These are phyloP conservation scores for Tachina grossa DNA, from an alignment of 2,888 invertebrate genomes.

Conservation along the genomic window DNA sequence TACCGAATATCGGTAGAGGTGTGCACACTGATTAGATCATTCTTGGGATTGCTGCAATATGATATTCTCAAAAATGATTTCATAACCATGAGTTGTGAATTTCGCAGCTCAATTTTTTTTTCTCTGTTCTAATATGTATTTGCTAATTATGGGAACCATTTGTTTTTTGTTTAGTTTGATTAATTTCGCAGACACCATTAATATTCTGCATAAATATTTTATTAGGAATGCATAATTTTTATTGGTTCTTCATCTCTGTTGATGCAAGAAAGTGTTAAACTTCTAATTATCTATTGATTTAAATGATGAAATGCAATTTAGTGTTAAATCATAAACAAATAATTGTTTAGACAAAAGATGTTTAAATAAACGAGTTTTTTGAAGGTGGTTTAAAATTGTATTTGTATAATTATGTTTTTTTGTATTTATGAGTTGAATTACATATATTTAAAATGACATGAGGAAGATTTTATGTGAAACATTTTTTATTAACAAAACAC, in stretches of 20 bases:
- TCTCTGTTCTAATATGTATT: background rate
- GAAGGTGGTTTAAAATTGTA: too few relatives aligned
- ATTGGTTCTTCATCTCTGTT: background rate
- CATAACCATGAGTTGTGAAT: slow-evolving; percentile 5
- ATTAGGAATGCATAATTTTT: slow-evolving; percentile 2
- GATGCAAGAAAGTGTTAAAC: slow-evolving; percentile 45
- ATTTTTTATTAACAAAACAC: too few relatives aligned
- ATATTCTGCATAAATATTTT: background rate
- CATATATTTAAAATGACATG: too few relatives aligned
- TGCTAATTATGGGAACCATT: slow-evolving; percentile 37
- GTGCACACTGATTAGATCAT: background rate
- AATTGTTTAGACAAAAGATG: background rate
- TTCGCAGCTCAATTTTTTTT: slow-evolving; percentile 6
- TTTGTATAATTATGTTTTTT: too few relatives aligned
- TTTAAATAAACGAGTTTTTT: background rate
- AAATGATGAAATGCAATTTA: slow-evolving; percentile 20
- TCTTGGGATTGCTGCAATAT: background rate
- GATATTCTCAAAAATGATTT: background rate
- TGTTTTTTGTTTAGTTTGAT: background rate
- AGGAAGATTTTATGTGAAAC: too few relatives aligned
- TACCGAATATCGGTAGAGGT: too few relatives aligned
- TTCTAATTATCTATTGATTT: slow-evolving; percentile 57
- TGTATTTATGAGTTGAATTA: too few relatives aligned
- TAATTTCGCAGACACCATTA: slow-evolving; percentile 48
- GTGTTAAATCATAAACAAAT: slow-evolving; percentile 19